Conservation (phyloP, 2,797 vertebrate genomes). For the Apogon hyalosoma region DNA sequence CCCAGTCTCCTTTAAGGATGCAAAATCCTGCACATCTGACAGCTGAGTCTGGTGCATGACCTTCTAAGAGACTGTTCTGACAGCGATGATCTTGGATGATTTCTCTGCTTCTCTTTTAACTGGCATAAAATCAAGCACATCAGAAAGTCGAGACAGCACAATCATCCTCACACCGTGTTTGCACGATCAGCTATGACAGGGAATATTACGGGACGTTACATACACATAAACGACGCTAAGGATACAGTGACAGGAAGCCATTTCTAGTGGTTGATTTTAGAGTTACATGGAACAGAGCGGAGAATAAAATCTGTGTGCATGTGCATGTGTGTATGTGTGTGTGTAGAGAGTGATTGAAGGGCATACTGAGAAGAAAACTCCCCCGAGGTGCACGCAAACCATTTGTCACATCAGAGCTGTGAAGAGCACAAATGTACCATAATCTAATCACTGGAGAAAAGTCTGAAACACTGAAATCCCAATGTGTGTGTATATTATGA, state of each 20-base stretch:
- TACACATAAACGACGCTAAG: conserved; percentile 37
- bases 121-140: conserved; percentile 25
- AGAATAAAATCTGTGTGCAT: conserved; percentile 31
- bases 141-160: conserved; percentile 17
- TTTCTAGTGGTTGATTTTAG: conserved; percentile 24
- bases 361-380: conserved; percentile 42
- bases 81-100: conserved; percentile 27
- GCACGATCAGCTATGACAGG: conserved; percentile 31
- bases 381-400: conserved; percentile 62
- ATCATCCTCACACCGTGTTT: conserved; percentile 5
- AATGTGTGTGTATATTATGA: conserved; percentile 26
- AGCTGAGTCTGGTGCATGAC: conserved; percentile 1
- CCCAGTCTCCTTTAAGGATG: conserved; percentile 21
- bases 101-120: conserved; percentile 25
- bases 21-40: conserved; percentile 19
- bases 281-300: conserved; percentile 35
- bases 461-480: conserved; percentile 37
- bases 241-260: conserved; percentile 39
- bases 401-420: conserved; percentile 66
- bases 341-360: conserved; percentile 55
- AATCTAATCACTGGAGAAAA: conserved; percentile 60
- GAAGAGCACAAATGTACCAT: conserved; percentile 53
- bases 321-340: conserved; percentile 24
- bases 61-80: conserved; percentile 33
- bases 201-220: conserved; percentile 50